Evolutionary conservation across 2,797 vertebrate genomes (phyloP).

Genomic region (Gobionotothen gibberifrons): DNA sequence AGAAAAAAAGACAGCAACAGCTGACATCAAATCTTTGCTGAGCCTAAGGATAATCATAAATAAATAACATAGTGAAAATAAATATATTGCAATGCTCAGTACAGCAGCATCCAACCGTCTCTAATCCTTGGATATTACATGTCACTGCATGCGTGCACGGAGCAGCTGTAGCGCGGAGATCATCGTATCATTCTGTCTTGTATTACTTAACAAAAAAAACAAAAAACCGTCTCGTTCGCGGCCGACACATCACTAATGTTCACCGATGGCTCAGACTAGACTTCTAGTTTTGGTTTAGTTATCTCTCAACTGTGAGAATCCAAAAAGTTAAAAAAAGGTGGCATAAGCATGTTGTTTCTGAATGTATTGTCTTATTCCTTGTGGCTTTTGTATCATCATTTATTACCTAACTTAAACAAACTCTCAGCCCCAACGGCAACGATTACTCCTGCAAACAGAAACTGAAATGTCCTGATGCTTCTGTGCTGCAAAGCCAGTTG

Average conservation of each 20-base stretch:
- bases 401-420: not conserved
- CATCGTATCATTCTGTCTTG: too few relatives aligned
- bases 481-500: not conserved
- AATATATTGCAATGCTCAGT: too few relatives aligned
- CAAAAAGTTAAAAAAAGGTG: not conserved
- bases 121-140: too few relatives aligned
- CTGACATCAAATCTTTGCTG: too few relatives aligned
- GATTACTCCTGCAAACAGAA: not conserved
- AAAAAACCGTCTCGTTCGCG: too few relatives aligned
- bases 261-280: not conserved
- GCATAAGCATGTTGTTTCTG: not conserved
- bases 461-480: conserved; percentile 22
- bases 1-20: too few relatives aligned
- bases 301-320: conserved; percentile 2
- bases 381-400: not conserved
- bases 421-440: not conserved
- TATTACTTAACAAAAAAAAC: too few relatives aligned
- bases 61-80: too few relatives aligned
- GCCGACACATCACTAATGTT: not conserved
- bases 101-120: too few relatives aligned
- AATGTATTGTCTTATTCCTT: not conserved
- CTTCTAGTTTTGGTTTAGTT: not conserved
- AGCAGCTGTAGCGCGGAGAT: too few relatives aligned
- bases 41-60: too few relatives aligned
- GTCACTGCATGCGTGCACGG: too few relatives aligned